Percentiles rank a stretch among this genome's conserved stretches.
These are phyloP conservation scores for Oreortyx pictus DNA, from an alignment of 2,797 vertebrate species.

Conservation along the genomic window DNA sequence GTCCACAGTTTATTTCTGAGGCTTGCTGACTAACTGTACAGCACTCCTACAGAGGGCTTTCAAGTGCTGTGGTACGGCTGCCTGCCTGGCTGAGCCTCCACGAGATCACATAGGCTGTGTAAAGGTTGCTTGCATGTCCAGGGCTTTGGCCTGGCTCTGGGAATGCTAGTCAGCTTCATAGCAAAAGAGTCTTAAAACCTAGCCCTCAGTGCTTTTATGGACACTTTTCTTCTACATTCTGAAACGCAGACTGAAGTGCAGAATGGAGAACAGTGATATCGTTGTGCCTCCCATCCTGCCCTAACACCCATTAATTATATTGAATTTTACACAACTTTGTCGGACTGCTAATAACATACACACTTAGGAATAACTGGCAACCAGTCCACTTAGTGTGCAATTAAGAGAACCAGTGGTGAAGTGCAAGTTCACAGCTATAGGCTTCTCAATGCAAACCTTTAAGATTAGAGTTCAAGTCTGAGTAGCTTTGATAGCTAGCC, in stretches of 20 bases:
- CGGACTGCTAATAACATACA: background rate
- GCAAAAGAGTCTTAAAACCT: background rate
- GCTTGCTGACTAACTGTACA: background rate
- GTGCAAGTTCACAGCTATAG: accelerated
- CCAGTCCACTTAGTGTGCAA: background rate
- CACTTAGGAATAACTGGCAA: background rate
- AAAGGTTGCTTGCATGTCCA: background rate
- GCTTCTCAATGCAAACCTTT: background rate
- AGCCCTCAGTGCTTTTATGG: background rate
- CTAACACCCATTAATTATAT: background rate
- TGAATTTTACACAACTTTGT: background rate
- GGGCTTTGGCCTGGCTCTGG: background rate
- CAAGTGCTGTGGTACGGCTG: background rate
- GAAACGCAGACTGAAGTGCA: background rate
- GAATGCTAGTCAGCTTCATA: background rate
- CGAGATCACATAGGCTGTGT: background rate
- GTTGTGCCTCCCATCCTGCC: background rate
- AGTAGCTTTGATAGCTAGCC: background rate
- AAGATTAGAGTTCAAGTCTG: background rate
- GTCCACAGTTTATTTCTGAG: background rate
- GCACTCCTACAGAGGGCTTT: background rate
- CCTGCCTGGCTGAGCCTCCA: background rate
- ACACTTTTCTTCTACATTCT: background rate
- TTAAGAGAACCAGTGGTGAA: background rate
- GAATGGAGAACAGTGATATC: background rate